Base-by-base conservation (phyloP, 2,113 vertebrate genomes). In the Gymnocephalus cernua region DNA sequence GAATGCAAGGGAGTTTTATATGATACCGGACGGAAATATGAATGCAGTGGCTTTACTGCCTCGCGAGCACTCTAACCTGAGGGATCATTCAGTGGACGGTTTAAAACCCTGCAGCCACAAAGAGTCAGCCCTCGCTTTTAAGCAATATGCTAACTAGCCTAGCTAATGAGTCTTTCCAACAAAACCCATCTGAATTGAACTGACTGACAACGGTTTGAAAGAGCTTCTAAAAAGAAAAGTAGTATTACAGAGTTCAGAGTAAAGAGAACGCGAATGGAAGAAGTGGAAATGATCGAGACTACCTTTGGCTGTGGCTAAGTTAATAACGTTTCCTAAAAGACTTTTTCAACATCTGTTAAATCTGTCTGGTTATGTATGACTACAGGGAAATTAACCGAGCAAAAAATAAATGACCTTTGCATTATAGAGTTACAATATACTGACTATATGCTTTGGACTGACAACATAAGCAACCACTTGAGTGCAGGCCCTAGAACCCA, bases 1-100 rank as follows among this genome's bases (percentile, higher is more conserved):
- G 58, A 86, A 90, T 83, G 87, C 89, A 90, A 78, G 89, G 74
- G 87, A 81, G 77, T 86, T 91, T 92, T 77, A 82, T 75, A 92
- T 86, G 88, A 93, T 86, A 87, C 84, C 74, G 77, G 86, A 64
- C 38, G 75, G 87, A 92, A 93, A 93, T 91, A 86, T 90, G 80
- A 93, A 90, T 56, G 80, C 6, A n/a, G 14, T n/a, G 72, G 77
- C 84, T 83, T 78, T 62, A 14, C 41, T 41, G 62, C 78, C 58
- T 64, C 78, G n/a, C 73, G 23, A 16, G 63, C 50, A 59, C 73
- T 74, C 68, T 29, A 80, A 85, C 80, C 74, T 66, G 57, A 65
- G 53, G 80, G 63, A 85, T 85, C 82, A 84, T 90, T 93, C 80
- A 82, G 59, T 29, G 65, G 75, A 80, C 66, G 56, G 74, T 77